Conservation (phyloP, 2,888 invertebrate genomes). For the Habrosyne pyritoides region DNA sequence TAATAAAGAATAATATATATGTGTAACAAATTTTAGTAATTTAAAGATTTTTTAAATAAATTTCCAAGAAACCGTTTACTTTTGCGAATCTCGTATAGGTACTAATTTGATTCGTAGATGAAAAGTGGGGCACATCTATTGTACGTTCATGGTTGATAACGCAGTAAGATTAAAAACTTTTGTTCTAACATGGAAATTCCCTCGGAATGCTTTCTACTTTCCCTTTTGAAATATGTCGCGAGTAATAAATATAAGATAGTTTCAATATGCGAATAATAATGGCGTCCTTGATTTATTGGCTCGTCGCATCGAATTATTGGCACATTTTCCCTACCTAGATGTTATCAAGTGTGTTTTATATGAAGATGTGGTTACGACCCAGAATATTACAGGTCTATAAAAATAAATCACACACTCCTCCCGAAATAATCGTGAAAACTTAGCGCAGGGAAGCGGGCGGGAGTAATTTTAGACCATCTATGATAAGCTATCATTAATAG, state of each 20-base stretch:
- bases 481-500: conserved; percentile 3
- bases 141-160: conserved; percentile 35
- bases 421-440: conserved; percentile 8
- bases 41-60: not conserved
- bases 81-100: conserved; percentile 21
- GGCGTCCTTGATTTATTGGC: not conserved
- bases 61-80: not conserved
- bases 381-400: conserved; percentile 4
- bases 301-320: not conserved
- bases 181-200: conserved; percentile 3
- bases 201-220: not conserved
- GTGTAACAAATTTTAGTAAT: not conserved
- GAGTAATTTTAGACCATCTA: conserved; percentile 4
- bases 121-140: conserved; percentile 44
- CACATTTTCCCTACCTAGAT: not conserved
- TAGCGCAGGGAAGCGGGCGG: not conserved
- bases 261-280: not conserved
- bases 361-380: not conserved
- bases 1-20: not conserved
- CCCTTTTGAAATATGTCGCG: not conserved
- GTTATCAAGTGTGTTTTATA: not conserved
- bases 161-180: conserved; percentile 14
- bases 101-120: conserved; percentile 41
- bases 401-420: conserved; percentile 6
- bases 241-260: not conserved